phyloP scores from a whole-genome alignment of 2,113 vertebrate genomes.

The Ammodytes dubius region DNA sequence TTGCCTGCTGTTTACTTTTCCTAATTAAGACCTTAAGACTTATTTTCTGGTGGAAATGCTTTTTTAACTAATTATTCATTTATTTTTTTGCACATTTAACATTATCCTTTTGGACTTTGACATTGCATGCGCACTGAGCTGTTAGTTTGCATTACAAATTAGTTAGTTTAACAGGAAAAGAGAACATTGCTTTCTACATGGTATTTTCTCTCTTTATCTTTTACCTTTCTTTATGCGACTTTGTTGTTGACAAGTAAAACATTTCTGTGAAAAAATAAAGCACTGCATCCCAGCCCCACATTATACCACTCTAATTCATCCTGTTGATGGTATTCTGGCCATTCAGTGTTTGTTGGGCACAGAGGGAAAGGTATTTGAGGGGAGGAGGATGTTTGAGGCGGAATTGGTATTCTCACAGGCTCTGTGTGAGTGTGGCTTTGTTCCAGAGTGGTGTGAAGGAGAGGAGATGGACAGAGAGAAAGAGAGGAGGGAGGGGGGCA shows the following conservation, averaged over 20 bases:
- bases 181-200: background rate
- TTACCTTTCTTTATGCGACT: background rate
- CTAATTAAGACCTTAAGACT: no score
- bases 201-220: background rate
- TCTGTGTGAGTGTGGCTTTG: constrained; percentile 75
- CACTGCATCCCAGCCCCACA: constrained; percentile 5
- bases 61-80: background rate
- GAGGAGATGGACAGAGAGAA: constrained; percentile 38
- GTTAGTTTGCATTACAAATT: background rate
- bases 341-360: constrained; percentile 21
- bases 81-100: background rate
- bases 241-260: background rate
- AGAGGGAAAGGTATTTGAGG: constrained; percentile 53
- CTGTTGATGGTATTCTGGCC: constrained; percentile 28
- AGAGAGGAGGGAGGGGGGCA: background rate
- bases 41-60: no score
- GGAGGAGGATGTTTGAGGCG: constrained; percentile 44
- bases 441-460: constrained; percentile 75
- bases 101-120: no score
- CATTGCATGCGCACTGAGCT: background rate
- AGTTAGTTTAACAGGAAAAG: background rate
- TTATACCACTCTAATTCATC: constrained; percentile 5
- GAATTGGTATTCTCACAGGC: constrained; percentile 65
- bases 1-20: no score
- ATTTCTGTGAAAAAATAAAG: background rate